phyloP scores from a whole-genome alignment of 1,140 invertebrate species.

The Pantala flavescens region DNA sequence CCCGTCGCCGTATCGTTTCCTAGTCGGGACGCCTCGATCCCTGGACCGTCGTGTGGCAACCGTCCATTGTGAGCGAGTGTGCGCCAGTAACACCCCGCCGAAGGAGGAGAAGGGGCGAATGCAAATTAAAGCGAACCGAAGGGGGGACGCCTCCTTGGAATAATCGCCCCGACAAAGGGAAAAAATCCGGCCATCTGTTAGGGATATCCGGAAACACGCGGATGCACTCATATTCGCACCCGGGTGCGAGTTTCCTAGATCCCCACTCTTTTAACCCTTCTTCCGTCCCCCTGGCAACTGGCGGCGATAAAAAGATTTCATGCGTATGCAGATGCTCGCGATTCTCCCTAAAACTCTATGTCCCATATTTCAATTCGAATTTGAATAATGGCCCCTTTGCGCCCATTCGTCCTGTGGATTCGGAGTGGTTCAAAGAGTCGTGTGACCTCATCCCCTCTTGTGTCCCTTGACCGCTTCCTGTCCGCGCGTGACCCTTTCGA shows the following conservation, averaged over 20 bases:
- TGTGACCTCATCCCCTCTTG: neutral
- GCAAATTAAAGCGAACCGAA: neutral
- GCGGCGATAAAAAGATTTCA: neutral
- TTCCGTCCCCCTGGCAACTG: neutral
- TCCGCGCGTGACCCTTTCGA: neutral
- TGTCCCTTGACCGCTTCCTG: neutral
- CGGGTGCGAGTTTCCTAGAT: neutral
- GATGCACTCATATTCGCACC: slow-evolving; percentile 4
- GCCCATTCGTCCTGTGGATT: neutral
- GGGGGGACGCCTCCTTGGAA: neutral
- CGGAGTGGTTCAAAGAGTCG: no score
- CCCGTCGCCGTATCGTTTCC: no score
- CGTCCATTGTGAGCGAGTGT: neutral
- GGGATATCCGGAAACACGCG: slow-evolving; percentile 2
- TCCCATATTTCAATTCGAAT: slow-evolving; percentile 4
- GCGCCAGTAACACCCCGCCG: neutral
- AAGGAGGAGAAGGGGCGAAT: neutral
- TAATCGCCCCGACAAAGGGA: slow-evolving; percentile 2
- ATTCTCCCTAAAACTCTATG: neutral
- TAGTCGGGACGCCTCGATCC: no score
- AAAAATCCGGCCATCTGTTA: slow-evolving; percentile 4
- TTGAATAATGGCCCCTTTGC: neutral
- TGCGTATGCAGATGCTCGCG: neutral
- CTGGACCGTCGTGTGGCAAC: no score
- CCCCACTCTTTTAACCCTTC: neutral